Evolutionary conservation across 2,797 vertebrate species (phyloP).

Genomic region (Sciurus vulgaris): DNA sequence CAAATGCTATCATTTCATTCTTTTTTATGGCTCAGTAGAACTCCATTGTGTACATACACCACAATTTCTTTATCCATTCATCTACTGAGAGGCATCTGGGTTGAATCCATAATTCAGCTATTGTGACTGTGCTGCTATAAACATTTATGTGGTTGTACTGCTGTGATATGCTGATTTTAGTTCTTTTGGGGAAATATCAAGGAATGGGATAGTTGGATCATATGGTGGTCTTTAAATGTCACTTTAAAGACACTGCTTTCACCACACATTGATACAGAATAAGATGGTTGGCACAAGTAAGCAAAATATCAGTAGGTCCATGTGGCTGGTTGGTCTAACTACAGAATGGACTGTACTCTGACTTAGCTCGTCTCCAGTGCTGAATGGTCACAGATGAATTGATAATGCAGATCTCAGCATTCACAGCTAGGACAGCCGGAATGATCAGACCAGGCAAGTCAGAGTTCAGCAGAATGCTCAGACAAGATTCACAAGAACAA

Average conservation of each 20-base stretch:
- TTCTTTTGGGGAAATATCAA: too few relatives aligned
- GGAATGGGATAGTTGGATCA: too few relatives aligned
- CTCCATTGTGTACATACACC: too few relatives aligned
- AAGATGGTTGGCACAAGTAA: not conserved
- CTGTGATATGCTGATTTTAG: too few relatives aligned
- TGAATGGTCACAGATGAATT: rapidly evolving
- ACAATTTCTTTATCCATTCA: too few relatives aligned
- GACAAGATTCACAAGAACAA: not conserved
- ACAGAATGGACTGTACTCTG: not conserved
- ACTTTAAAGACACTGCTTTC: not conserved
- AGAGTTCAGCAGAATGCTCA: rapidly evolving
- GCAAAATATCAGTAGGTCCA: not conserved
- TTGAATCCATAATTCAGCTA: too few relatives aligned
- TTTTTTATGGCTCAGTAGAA: too few relatives aligned
- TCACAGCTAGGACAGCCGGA: not conserved
- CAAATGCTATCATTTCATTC: too few relatives aligned
- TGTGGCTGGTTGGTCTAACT: too few relatives aligned
- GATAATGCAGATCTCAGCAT: not conserved
- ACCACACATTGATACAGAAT: not conserved
- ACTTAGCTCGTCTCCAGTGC: not conserved
- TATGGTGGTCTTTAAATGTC: not conserved
- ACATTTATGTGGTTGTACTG: too few relatives aligned
- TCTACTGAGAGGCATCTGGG: too few relatives aligned
- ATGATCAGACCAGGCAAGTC: rapidly evolving
- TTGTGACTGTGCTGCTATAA: too few relatives aligned